These are phyloP conservation scores for Tamias sibiricus DNA, from an alignment of 2,113 vertebrate genomes.

Conservation along the genomic window DNA sequence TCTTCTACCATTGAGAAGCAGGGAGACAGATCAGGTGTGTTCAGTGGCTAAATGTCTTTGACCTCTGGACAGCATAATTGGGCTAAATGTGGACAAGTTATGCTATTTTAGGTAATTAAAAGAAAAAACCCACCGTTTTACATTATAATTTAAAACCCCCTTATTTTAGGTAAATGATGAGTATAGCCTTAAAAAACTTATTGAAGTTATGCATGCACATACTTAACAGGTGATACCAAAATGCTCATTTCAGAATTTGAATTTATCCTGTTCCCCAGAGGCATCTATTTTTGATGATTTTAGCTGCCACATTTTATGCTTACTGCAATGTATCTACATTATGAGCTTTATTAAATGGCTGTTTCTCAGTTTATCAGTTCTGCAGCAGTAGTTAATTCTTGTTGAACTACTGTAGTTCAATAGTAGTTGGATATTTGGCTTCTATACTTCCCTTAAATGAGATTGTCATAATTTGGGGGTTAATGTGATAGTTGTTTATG, in stretches of 20 bases:
- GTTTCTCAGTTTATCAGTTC: neutral
- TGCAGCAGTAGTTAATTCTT: neutral
- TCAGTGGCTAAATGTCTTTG: neutral
- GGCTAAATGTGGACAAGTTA: neutral
- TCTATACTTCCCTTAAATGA: neutral
- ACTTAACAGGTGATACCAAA: neutral
- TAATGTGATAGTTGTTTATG: conserved; percentile 29
- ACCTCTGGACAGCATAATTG: neutral
- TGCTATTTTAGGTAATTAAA: conserved; percentile 1
- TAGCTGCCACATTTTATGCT: neutral
- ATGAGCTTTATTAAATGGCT: neutral
- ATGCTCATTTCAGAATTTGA: neutral
- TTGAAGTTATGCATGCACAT: neutral
- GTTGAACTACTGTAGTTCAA: neutral
- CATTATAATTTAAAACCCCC: neutral
- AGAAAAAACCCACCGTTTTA: neutral
- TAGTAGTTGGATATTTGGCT: neutral
- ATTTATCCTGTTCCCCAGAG: neutral
- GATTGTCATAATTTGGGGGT: neutral
- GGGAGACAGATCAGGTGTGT: neutral
- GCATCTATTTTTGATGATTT: neutral
- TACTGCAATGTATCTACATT: neutral
- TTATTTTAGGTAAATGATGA: neutral
- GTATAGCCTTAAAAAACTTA: neutral
- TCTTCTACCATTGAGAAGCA: neutral